Conservation (phyloP, 2,113 vertebrate genomes). For the Tenebrosternarchus preto region DNA sequence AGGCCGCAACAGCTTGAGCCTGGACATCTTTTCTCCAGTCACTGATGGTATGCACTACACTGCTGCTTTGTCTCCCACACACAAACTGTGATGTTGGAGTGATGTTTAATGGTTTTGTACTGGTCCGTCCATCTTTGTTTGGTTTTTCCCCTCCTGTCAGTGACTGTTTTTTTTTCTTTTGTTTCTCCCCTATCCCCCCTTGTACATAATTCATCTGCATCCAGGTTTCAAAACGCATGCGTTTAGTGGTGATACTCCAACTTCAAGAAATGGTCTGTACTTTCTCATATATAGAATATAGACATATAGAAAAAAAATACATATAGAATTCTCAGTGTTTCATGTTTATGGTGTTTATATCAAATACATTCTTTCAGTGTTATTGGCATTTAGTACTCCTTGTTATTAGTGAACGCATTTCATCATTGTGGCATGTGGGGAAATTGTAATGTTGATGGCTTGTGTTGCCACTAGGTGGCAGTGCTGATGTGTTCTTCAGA, state of each 20-base stretch:
- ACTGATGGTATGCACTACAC: conserved; percentile 78
- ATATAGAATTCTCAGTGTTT: neutral
- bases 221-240: conserved; percentile 72
- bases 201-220: neutral
- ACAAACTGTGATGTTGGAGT: neutral
- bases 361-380: too few relatives aligned
- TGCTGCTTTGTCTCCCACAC: neutral
- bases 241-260: conserved; percentile 67
- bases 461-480: conserved; percentile 75
- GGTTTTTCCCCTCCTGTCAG: too few relatives aligned
- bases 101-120: neutral
- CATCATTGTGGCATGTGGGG: neutral
- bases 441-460: neutral
- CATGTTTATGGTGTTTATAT: neutral
- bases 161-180: neutral
- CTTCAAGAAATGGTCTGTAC: conserved; percentile 74
- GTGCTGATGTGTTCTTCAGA: conserved; percentile 74
- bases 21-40: conserved; percentile 85
- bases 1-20: conserved; percentile 78
- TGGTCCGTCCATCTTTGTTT: neutral
- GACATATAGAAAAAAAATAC: too few relatives aligned
- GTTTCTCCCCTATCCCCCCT: neutral
- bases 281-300: neutral
- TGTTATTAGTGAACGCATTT: neutral
- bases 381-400: too few relatives aligned